Conservation (phyloP, 2,113 vertebrate genomes). For the Oreochromis spilurus region DNA sequence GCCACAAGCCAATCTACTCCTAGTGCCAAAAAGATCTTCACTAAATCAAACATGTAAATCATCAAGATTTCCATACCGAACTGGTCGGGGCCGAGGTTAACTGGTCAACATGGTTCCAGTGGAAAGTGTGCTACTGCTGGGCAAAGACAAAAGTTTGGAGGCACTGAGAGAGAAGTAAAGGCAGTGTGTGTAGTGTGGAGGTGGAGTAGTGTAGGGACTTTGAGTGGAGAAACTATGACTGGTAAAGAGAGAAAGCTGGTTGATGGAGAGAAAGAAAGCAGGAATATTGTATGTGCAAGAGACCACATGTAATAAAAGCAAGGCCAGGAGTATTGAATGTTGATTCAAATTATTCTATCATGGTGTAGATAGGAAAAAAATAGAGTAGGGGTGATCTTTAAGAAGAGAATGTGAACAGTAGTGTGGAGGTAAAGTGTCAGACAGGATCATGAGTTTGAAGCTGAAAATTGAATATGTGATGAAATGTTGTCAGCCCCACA, state of each 20-base stretch:
- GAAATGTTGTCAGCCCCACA: not conserved
- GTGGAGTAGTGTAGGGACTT: not conserved
- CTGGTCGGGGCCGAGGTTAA: not conserved
- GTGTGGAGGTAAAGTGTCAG: not conserved
- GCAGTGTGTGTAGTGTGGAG: not conserved
- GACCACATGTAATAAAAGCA: not conserved
- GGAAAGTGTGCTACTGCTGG: not conserved
- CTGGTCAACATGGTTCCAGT: not conserved
- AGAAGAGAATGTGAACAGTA: not conserved
- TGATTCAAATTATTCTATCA: not conserved
- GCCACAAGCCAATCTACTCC: not conserved
- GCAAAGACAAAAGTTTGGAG: not conserved
- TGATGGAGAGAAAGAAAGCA: not conserved
- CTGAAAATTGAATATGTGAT: not conserved
- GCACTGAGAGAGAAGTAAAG: not conserved
- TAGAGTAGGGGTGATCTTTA: not conserved
- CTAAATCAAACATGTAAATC: not conserved
- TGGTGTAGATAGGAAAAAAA: not conserved
- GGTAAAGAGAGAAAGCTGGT: not conserved
- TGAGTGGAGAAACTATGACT: not conserved
- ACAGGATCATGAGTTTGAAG: not conserved
- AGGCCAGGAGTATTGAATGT: not conserved
- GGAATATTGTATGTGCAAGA: not conserved
- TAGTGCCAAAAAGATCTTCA: not conserved
- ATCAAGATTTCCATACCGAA: not conserved